Conservation (phyloP, 2,113 vertebrate species). For the Gymnorhina tibicen region DNA sequence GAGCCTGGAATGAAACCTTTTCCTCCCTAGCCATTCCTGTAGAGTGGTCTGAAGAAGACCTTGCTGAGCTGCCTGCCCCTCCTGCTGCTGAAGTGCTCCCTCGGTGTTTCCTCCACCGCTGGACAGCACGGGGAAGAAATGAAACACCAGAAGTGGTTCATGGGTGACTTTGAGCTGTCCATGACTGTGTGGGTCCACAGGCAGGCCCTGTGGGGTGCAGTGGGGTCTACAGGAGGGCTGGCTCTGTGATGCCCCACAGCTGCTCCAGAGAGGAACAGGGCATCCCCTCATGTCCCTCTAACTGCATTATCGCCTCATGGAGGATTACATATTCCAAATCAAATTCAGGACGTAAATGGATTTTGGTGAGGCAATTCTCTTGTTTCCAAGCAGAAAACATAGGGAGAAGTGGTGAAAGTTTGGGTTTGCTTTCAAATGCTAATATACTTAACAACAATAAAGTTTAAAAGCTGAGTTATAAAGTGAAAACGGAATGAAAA, state of each 20-base stretch:
- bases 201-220: background rate
- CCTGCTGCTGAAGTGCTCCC: background rate
- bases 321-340: constrained; percentile 17
- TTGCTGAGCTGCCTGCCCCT: background rate
- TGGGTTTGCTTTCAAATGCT: background rate
- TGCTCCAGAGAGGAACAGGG: background rate
- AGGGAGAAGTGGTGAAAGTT: background rate
- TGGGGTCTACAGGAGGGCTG: background rate
- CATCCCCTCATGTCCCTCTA: background rate
- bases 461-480: background rate
- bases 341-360: background rate
- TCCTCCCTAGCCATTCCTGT: background rate
- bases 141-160: background rate
- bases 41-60: background rate
- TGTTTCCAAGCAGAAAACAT: background rate
- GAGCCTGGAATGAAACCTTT: background rate
- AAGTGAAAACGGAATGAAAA: background rate
- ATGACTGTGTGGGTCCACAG: no score
- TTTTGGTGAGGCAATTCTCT: background rate
- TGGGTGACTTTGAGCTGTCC: no score
- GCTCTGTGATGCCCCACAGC: fast-evolving
- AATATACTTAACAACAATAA: background rate
- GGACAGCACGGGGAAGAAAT: background rate
- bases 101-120: background rate
- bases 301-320: background rate